Evolutionary conservation across 64 coral and sea anemone species (phyloP), one percentile per base, ranked within the genome.

Genomic region (Cladopsammia gracilis): DNA sequence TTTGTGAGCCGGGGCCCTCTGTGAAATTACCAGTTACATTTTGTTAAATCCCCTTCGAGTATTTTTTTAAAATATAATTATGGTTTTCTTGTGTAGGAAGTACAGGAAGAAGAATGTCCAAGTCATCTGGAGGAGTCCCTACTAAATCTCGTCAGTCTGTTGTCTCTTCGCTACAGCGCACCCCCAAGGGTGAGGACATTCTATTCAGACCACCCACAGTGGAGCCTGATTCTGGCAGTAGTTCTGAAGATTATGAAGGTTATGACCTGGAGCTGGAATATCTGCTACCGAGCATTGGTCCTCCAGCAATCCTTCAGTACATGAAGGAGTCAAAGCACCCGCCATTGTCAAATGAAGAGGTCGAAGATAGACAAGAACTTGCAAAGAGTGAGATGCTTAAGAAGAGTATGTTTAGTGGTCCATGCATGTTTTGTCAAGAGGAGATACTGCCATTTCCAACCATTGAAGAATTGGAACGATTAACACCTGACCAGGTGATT

Each of bases 251-350:
- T 59, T 92, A 94, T 49, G 84, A 89, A 7, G 91, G 83, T 48
- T 91, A 84, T 66, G 34, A 83, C 10, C 74, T 73, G n/a, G 77
- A 96, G 19, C 91, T 94, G 8, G 66, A 83, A 48, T 71, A 47
- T 64, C 46, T 99, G 22, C 82, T 99, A 10, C 98, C 98, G 70
- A 99, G 98, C 54, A 96, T 99, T 25, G 98, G 98, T 18, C 98
- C 98, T 25, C 98, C 98, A 24, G 82, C 95, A 25, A 99, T 99
- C 25, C 85, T 99, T 19, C 98, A 99, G 70, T 99, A 99, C 51
- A 78, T 96, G n/a, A 99, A 99, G 46, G 98, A 99, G 60, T 99
- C 98, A 1, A 89, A 94, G 18, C 88, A 99, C 48, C 98, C 98
- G 34, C 94, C 94, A 12, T 59, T 99, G 18, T 56, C 80, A 12